Evolutionary conservation across 2,797 vertebrate species (phyloP).

Genomic region (Tangara arthus): DNA sequence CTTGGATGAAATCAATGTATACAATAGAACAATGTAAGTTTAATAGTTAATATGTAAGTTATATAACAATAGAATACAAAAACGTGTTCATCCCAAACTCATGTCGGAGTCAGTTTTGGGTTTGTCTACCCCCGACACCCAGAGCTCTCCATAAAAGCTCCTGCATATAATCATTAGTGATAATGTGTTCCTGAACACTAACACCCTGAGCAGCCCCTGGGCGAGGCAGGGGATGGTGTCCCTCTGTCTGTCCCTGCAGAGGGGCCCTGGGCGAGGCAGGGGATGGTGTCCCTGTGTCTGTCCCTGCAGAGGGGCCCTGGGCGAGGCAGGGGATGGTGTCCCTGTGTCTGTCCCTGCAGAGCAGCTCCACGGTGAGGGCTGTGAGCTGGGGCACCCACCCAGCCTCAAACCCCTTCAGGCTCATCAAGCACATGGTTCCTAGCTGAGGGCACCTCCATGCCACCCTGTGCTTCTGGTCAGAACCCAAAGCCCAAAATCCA

Average conservation of each 20-base stretch:
- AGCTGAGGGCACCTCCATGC: fast-evolving
- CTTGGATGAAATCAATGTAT: neutral
- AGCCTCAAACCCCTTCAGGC: fast-evolving
- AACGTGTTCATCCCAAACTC: neutral
- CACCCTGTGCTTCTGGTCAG: neutral
- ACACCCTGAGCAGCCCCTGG: neutral
- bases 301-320: neutral
- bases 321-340: too few relatives aligned
- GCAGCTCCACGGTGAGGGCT: fast-evolving
- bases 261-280: too few relatives aligned
- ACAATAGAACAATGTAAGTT: neutral
- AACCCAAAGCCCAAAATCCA: neutral
- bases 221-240: too few relatives aligned
- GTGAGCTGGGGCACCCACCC: fast-evolving
- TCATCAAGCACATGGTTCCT: neutral
- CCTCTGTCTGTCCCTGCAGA: too few relatives aligned
- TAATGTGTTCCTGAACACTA: neutral
- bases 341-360: neutral
- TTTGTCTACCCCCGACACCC: neutral
- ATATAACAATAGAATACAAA: neutral
- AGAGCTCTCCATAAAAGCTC: neutral
- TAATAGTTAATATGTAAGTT: neutral
- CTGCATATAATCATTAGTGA: neutral
- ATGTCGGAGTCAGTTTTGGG: neutral
- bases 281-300: too few relatives aligned